Evolutionary conservation across 2,888 invertebrate species (phyloP), one percentile per base, ranked within the genome.

Genomic region (Mimas tiliae): DNA sequence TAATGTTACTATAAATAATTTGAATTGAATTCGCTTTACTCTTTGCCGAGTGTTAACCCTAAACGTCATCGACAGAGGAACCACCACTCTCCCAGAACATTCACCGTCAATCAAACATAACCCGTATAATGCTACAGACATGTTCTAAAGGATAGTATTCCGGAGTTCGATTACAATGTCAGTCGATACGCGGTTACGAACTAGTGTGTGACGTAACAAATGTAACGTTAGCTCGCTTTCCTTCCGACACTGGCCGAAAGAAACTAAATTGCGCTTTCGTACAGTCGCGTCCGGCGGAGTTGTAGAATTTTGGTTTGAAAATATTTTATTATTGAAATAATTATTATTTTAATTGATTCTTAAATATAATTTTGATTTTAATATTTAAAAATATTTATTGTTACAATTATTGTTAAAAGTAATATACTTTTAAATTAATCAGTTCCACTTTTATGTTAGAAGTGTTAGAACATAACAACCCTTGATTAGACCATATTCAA

Each of bases 191-290:
- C 34, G n/a, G 38, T 42, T 21, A 63, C 52, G 27, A 33, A 12
- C 52, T 45, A 12, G 19, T 11, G 34, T 65, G 33, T 64, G 62
- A 64, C 66, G 62, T 55, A 65, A 63, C 7, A 6, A 42, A 33
- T 42, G 68, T 70, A 67, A 68, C 64, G 66, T 68, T 66, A 72
- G 62, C 45, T 66, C 70, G 62, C 45, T 72, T 71, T 70, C 72
- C 68, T 72, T 72, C 70, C 71, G 69, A 68, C 67, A 64, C 52
- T 67, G 52, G 64, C 64, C 51, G 63, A 67, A 67, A 62, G 62
- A 65, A 65, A 67, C 67, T 62, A 62, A 69, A 68, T 62, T 55
- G 55, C 63, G 19, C 65, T 34, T 38, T 12, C 21, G 65, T 65
- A 65, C 65, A 58, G 48, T 65, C 65, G 55, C 33, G 48, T 1